A percentile compares a stretch with the other conserved stretches of the same genome.
phyloP scores from a whole-genome alignment of 2,113 vertebrate genomes.

The Odontesthes bonariensis region DNA sequence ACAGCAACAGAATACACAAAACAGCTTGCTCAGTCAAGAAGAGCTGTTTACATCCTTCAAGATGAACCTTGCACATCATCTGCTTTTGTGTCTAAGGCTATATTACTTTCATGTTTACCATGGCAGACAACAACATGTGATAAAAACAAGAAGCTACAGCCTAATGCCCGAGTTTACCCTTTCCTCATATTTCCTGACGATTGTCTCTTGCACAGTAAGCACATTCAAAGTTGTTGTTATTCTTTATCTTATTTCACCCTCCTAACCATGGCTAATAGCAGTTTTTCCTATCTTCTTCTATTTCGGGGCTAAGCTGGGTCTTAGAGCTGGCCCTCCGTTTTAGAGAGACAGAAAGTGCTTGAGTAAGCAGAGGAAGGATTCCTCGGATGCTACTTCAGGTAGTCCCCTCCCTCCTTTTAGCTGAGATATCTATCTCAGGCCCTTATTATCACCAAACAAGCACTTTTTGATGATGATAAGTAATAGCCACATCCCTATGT shows the following conservation, averaged over 20 bases:
- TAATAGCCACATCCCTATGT: constrained; percentile 79
- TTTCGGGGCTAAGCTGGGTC: constrained; percentile 77
- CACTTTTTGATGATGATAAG: constrained; percentile 84
- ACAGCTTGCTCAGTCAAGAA: constrained; percentile 32
- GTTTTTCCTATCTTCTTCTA: constrained; percentile 72
- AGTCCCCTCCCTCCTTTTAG: constrained; percentile 73
- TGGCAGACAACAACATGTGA: constrained; percentile 35
- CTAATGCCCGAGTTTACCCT: constrained; percentile 31
- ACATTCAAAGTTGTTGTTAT: constrained; percentile 75
- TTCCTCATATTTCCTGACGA: constrained; percentile 31
- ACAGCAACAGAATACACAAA: constrained; percentile 27
- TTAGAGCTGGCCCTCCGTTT: constrained; percentile 72
- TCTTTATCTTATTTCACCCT: constrained; percentile 72
- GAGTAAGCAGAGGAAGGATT: constrained; percentile 78
- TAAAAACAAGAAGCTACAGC: constrained; percentile 39
- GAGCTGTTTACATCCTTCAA: constrained; percentile 30
- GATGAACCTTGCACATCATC: constrained; percentile 26
- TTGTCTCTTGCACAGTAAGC: constrained; percentile 71
- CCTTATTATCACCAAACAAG: constrained; percentile 83
- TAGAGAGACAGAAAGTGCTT: constrained; percentile 73
- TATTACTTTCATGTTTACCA: constrained; percentile 46
- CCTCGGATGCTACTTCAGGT: constrained; percentile 75
- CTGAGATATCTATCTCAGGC: constrained; percentile 78
- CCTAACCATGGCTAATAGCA: constrained; percentile 74
- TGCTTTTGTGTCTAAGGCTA: constrained; percentile 22